Base-by-base conservation (phyloP, 1,140 invertebrate genomes). In the Eumaeus atala region DNA sequence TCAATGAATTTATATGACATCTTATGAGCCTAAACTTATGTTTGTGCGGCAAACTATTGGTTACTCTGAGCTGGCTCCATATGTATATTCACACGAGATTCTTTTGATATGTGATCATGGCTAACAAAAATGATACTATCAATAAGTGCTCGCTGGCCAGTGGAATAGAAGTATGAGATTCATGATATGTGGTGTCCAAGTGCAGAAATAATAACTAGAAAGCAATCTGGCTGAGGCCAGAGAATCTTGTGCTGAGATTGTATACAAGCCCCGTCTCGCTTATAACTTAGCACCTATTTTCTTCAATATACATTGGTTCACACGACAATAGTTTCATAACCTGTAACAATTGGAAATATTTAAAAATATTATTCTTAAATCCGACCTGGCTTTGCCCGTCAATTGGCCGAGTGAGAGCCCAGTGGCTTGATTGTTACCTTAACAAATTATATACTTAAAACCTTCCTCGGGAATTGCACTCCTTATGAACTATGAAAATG, bases 151-250 rank as follows among this genome's bases (percentile, higher is more conserved):
- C 6, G 21, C 44, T 35, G 17, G 14, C 10, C 18, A 18, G 9
- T 48, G 33, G 35, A 37, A 52, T 40, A 36, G 35, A 54, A 51
- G 51, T 51, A 53, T 77, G 82, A 85, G 79, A 83, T 85, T 85
- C 77, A 67, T 83, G 78, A 82, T 82, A 84, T 84, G 78, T 84
- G 64, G 69, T 62, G 60, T 44, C 64, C 59, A 72, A 70, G 75
- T 70, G 70, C 63, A 42, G 66, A 57, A 36, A 51, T 4, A 57
- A 59, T 56, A 66, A 63, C 61, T 59, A 60, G 61, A 62, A 61
- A 53, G 47, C 42, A 54, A 48, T 56, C 42, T 18, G 21, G 28
- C 42, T 42, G n/a, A 40, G 28, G 38, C 34, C 49, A 16, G 28
- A 28, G n/a, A 38, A 47, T 34, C 34, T 14, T 47, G 52, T 54